These are phyloP conservation scores for Lagorchestes hirsutus DNA, from an alignment of 2,797 vertebrate species.

Conservation along the genomic window DNA sequence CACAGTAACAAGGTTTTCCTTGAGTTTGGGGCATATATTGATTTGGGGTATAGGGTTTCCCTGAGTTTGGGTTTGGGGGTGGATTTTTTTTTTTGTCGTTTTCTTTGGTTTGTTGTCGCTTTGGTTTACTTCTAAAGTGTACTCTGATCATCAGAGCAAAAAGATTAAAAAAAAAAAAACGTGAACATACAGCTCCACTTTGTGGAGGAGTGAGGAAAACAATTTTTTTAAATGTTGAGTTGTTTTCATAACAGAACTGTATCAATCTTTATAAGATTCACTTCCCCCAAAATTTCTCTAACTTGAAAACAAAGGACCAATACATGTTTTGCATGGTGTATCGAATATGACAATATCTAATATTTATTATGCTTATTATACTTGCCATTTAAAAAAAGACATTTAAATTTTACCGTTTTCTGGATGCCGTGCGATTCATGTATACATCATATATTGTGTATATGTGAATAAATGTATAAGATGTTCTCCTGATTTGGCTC, in stretches of 20 bases:
- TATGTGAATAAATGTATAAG: neutral
- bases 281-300: neutral
- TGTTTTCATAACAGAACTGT: neutral
- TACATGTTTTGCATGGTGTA: neutral
- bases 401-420: neutral
- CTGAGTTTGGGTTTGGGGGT: neutral
- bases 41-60: neutral
- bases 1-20: neutral
- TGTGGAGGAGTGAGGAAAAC: neutral
- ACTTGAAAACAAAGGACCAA: neutral
- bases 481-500: neutral
- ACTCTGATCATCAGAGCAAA: neutral
- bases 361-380: neutral
- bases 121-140: neutral
- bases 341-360: neutral
- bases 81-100: neutral
- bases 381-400: neutral
- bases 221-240: neutral
- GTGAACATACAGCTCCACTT: constrained; percentile 2
- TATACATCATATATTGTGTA: neutral
- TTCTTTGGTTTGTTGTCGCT: neutral
- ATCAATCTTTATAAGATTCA: neutral
- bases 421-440: neutral
- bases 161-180: neutral
- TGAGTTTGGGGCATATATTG: neutral